phyloP scores from a whole-genome alignment of 2,797 vertebrate species.

The Sebastes nivosus region DNA sequence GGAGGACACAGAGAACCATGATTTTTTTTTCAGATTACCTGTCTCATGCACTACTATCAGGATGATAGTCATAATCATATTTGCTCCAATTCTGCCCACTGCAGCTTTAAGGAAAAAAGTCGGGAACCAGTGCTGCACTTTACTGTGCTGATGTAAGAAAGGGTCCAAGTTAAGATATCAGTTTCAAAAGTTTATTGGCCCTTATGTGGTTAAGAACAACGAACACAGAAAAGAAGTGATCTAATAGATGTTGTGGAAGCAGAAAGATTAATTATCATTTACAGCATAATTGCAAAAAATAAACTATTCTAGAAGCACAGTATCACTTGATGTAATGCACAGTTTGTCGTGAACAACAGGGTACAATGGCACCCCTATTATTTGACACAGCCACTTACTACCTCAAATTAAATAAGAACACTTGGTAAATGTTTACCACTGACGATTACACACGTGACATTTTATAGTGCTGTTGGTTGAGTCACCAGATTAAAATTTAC shows the following conservation, averaged over 20 bases:
- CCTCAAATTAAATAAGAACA: constrained; percentile 45
- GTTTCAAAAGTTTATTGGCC: constrained; percentile 47
- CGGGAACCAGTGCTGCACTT: neutral
- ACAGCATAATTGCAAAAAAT: constrained; percentile 13
- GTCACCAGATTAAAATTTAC: constrained; percentile 6
- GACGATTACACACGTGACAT: constrained; percentile 14
- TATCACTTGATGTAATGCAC: constrained; percentile 38
- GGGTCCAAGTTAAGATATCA: neutral
- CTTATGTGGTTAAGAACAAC: constrained; percentile 21
- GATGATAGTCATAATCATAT: too few species aligned
- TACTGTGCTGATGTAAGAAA: neutral
- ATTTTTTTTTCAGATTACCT: too few species aligned
- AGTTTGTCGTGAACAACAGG: constrained; percentile 11
- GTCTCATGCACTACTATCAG: too few species aligned
- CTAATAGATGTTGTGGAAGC: constrained; percentile 12
- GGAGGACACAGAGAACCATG: too few species aligned
- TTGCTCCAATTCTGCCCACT: too few species aligned
- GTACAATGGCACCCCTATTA: constrained; percentile 14
- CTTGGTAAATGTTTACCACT: constrained; percentile 24
- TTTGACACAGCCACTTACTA: constrained; percentile 10
- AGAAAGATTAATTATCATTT: constrained; percentile 16
- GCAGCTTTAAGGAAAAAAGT: too few species aligned
- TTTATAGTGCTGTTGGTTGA: neutral
- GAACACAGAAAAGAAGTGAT: constrained; percentile 2
- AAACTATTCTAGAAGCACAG: constrained; percentile 39